phyloP scores from a whole-genome alignment of 2,113 vertebrate species.

The Antigone vipio region DNA sequence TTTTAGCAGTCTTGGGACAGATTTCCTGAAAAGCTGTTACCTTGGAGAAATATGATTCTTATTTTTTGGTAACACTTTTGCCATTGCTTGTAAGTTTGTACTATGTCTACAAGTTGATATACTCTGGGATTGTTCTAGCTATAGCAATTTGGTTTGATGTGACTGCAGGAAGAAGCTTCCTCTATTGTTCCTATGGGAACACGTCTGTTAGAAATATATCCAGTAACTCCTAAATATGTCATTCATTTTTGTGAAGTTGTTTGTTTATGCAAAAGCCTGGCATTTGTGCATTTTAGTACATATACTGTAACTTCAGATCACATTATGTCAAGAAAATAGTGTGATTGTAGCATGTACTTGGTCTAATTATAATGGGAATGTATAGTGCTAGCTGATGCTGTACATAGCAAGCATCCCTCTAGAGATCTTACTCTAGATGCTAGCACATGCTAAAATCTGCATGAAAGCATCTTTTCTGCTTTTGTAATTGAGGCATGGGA shows the following conservation, averaged over 20 bases:
- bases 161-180: not conserved
- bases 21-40: not conserved
- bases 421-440: not conserved
- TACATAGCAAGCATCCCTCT: not conserved
- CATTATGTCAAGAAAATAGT: not conserved
- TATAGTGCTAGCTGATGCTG: not conserved
- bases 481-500: not conserved
- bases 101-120: not conserved
- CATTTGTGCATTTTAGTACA: not conserved
- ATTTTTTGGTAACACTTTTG: not conserved
- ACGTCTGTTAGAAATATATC: not conserved
- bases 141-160: not conserved
- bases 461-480: not conserved
- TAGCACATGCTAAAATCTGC: not conserved
- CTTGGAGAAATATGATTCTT: not conserved
- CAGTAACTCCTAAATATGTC: not conserved
- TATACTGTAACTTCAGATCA: not conserved
- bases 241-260: not conserved
- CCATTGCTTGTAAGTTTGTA: not conserved
- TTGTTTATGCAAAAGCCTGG: not conserved
- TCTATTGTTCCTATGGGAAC: not conserved
- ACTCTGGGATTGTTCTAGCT: not conserved
- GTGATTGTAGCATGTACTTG: fast-evolving
- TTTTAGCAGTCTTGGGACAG: not conserved
- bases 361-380: not conserved